Percentiles rank a stretch among this genome's conserved stretches.
Conservation (phyloP, 2,113 vertebrate species). For the Phoxinus phoxinus region DNA sequence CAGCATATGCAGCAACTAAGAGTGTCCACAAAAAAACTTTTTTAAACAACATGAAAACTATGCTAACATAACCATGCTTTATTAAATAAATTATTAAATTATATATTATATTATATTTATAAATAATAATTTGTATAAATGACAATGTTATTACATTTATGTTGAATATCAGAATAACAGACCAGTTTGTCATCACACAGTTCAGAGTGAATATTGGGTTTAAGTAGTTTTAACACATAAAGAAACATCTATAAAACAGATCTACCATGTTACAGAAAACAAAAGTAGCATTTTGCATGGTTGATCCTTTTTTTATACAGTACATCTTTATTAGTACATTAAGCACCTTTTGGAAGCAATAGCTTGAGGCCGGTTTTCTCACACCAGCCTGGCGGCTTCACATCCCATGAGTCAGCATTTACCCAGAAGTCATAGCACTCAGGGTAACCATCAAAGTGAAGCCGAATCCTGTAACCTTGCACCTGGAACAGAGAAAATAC, state of each 20-base stretch:
- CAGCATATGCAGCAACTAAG: neutral
- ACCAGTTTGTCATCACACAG: neutral
- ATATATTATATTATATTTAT: neutral
- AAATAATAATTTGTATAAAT: neutral
- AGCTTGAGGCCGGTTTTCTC: slow-evolving; percentile 88
- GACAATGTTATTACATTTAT: neutral
- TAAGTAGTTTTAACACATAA: neutral
- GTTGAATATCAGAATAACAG: neutral
- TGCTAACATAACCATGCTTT: neutral
- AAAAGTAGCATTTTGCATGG: slow-evolving; percentile 4
- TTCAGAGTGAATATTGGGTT: neutral
- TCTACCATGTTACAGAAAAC: neutral
- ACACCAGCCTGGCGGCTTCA: slow-evolving; percentile 90
- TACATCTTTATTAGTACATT: neutral
- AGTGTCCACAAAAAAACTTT: neutral
- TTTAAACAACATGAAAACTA: neutral
- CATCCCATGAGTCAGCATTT: slow-evolving; percentile 87
- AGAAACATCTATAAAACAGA: neutral
- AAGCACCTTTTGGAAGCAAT: slow-evolving; percentile 86
- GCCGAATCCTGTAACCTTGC: slow-evolving; percentile 84
- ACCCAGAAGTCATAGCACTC: slow-evolving; percentile 93
- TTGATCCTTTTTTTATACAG: neutral
- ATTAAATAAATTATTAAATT: neutral
- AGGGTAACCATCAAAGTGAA: slow-evolving; percentile 91
- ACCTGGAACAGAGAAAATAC: slow-evolving; percentile 70